These are phyloP conservation scores for Mesembrinibis cayennensis DNA, from an alignment of 2,113 vertebrate genomes.

Conservation along the genomic window DNA sequence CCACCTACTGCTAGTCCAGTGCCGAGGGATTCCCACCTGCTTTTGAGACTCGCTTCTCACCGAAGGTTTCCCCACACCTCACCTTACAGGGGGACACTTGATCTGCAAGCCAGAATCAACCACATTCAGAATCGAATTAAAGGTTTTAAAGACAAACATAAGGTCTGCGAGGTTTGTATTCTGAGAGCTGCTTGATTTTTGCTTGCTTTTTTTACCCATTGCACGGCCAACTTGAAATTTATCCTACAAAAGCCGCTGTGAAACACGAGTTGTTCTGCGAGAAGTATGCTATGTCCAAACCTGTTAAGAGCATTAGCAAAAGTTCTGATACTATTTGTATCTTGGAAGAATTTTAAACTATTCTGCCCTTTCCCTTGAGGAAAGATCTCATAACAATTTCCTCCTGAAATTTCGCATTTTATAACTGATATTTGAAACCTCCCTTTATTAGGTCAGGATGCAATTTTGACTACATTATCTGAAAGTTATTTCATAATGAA, in stretches of 20 bases:
- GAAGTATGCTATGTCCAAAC: not conserved
- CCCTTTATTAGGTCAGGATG: not conserved
- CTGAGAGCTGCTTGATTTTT: not conserved
- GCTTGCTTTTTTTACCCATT: not conserved
- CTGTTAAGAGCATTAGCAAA: not conserved
- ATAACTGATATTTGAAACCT: not conserved
- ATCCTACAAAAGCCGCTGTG: not conserved
- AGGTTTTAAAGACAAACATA: not conserved
- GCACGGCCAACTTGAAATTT: not conserved
- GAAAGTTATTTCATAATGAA: not conserved
- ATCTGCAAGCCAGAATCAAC: not conserved
- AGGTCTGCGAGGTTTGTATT: not conserved
- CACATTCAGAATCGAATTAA: not conserved
- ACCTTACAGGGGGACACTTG: not conserved
- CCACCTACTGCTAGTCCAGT: not conserved
- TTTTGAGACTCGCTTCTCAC: not conserved
- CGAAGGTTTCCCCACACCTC: not conserved
- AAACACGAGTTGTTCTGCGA: not conserved
- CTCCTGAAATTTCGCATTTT: not conserved
- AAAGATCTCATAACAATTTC: conserved; percentile 11
- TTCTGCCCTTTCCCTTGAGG: not conserved
- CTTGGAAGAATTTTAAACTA: not conserved
- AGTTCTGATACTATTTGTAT: not conserved
- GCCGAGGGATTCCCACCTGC: not conserved
- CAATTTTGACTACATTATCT: not conserved